phyloP scores from a whole-genome alignment of 2,113 vertebrate genomes.

The Nicator chloris region DNA sequence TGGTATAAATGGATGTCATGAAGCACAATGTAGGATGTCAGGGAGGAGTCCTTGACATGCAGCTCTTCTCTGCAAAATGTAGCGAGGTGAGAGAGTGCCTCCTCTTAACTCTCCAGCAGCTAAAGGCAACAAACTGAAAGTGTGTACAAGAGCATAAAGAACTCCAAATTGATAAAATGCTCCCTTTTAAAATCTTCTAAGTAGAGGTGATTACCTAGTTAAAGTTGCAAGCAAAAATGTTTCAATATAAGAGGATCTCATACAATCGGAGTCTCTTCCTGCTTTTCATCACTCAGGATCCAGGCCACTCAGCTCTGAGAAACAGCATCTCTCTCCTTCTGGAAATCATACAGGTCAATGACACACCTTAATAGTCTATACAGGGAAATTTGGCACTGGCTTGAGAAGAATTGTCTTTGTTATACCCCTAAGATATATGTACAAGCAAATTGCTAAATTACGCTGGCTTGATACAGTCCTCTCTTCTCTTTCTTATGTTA shows the following conservation, averaged over 20 bases:
- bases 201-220: not conserved
- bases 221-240: not conserved
- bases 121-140: not conserved
- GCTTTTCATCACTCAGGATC: not conserved
- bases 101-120: not conserved
- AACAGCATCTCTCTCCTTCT: not conserved
- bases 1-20: constrained; percentile 3
- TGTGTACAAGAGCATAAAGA: not conserved
- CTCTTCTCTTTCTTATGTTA: not conserved
- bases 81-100: not conserved
- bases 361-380: not conserved
- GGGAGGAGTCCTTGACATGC: not conserved
- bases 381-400: not conserved
- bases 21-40: not conserved
- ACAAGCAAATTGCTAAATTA: not conserved
- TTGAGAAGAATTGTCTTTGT: not conserved
- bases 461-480: not conserved
- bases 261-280: not conserved
- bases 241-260: not conserved
- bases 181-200: not conserved
- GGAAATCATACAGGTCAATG: not conserved
- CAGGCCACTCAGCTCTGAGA: not conserved
- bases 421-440: not conserved
- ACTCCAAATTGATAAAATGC: not conserved
- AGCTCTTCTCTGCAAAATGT: not conserved